Evolutionary conservation across 1,140 invertebrate genomes (phyloP), one percentile per base, ranked within the genome.

Genomic region (Acromyrmex echinatior): DNA sequence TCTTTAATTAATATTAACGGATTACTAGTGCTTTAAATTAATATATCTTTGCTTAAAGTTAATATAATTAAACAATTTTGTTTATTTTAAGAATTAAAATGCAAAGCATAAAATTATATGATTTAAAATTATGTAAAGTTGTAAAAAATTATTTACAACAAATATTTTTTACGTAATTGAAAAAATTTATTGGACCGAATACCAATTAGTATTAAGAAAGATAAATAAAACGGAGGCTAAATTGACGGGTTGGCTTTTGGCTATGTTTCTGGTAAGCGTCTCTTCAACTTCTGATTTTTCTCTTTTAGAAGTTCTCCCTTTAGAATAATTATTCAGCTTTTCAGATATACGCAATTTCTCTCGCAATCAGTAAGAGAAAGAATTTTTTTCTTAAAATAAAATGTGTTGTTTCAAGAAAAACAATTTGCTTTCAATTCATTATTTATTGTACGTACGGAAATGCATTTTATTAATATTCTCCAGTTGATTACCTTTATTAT

Each of bases 401-500:
- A 49, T n/a, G 6, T 49, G 16, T 25, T 39, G 14, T 39, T 12
- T 70, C 5, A 12, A 6, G 16, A 21, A 53, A 58, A 10, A 35
- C 12, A 28, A 12, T 39, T 62, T 63, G 2, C 39, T 14, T 35
- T 39, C 35, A 39, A 39, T 7, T 2, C 3, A 35, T 68, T n/a
- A 21, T 82, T 73, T 73, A 73, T 73, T 82, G 60, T 31, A 58
- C 2, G 0, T 70, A 70, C 39, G 6, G 4, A 21, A 39, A 49
- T 53, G 2, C 2, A 70, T 70, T 58, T 9, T 14, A 73, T 73
- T 60, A 82, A 70, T 18, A 49, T 62, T 82, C 25, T 49, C 45
- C 25, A 74, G 25, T 73, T 62, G 39, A 82, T 73, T 81, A 58
- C 16, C 18, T 12, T 65, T 31, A 51, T 65, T 66, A 35, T 18